Evolutionary conservation across 2,888 invertebrate genomes (phyloP).

Genomic region (Eupithecia exiguata): DNA sequence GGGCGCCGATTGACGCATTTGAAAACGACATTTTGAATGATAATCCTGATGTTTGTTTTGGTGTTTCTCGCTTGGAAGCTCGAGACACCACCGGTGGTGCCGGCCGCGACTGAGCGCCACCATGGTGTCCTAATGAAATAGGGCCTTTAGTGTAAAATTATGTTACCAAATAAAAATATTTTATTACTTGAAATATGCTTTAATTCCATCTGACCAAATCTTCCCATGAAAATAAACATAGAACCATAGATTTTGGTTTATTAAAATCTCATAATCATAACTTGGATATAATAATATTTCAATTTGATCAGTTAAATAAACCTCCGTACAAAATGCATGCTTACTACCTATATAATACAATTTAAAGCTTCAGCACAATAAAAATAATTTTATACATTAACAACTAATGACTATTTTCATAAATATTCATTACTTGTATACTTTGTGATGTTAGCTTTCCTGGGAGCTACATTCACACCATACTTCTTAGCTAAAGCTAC

Average conservation of each 20-base stretch:
- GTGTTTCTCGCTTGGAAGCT: too few species aligned
- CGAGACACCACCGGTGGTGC: too few species aligned
- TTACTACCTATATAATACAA: slow-evolving; percentile 81
- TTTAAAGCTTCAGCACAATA: slow-evolving; percentile 83
- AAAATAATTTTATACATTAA: slow-evolving; percentile 74
- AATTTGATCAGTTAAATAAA: slow-evolving; percentile 82
- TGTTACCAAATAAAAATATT: slow-evolving; percentile 39
- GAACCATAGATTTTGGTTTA: slow-evolving; percentile 70
- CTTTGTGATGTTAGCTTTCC: slow-evolving; percentile 86
- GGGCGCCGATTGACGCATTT: too few species aligned
- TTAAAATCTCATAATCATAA: slow-evolving; percentile 81
- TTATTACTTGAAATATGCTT: slow-evolving; percentile 54
- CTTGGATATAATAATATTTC: slow-evolving; percentile 80
- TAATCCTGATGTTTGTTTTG: too few species aligned
- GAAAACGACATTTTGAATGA: too few species aligned
- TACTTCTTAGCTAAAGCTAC: slow-evolving; percentile 81
- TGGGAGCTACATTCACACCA: slow-evolving; percentile 81
- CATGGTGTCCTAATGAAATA: too few species aligned
- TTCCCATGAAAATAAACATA: slow-evolving; percentile 61
- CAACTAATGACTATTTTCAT: slow-evolving; percentile 73
- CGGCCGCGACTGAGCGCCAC: too few species aligned
- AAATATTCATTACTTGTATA: slow-evolving; percentile 87
- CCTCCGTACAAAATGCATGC: slow-evolving; percentile 78
- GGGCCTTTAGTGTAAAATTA: background rate
- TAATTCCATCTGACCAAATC: slow-evolving; percentile 58